These are phyloP conservation scores for Nothoprocta perdicaria DNA, from an alignment of 2,113 vertebrate genomes.

Conservation along the genomic window DNA sequence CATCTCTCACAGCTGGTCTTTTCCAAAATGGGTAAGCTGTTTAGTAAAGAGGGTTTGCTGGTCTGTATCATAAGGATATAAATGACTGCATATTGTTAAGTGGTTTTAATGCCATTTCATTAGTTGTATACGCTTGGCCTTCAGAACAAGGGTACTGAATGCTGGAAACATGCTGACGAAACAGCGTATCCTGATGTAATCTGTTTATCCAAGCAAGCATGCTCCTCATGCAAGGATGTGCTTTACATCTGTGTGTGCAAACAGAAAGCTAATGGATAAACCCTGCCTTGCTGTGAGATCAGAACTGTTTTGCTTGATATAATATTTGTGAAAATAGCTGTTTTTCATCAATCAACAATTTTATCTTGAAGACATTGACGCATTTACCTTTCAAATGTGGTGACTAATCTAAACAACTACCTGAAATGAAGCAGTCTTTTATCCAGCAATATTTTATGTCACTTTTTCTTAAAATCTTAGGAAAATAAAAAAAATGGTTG, in stretches of 20 bases:
- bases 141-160: background rate
- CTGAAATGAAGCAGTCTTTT: background rate
- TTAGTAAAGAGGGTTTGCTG: background rate
- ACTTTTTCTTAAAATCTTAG: background rate
- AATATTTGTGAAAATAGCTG: background rate
- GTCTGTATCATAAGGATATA: background rate
- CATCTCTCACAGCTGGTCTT: constrained; percentile 90
- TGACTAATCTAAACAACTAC: background rate
- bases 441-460: background rate
- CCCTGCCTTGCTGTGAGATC: background rate
- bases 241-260: rapidly evolving
- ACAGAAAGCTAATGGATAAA: background rate
- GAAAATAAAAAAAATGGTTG: background rate
- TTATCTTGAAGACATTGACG: background rate
- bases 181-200: background rate
- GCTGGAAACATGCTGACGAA: background rate
- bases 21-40: constrained; percentile 80
- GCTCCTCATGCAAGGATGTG: background rate
- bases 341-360: background rate
- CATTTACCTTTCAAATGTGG: background rate
- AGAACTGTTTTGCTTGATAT: background rate
- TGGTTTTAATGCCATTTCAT: background rate
- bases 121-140: background rate
- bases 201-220: background rate
- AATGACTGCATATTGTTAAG: background rate